A percentile compares a stretch with the other conserved stretches of the same genome.
phyloP scores from a whole-genome alignment of 2,797 vertebrate genomes.

The Carapus acus region DNA sequence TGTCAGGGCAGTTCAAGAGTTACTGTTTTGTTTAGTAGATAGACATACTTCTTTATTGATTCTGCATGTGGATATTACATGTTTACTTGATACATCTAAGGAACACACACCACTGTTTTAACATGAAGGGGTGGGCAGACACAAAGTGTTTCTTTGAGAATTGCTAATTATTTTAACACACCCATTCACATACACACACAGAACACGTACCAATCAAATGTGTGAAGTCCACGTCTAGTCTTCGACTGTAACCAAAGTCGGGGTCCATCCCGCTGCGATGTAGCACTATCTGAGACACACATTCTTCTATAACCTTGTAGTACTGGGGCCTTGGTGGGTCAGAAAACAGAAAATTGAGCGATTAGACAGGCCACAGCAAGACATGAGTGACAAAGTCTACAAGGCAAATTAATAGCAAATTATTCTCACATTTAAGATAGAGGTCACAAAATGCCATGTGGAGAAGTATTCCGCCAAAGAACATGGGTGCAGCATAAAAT shows the following conservation, averaged over 20 bases:
- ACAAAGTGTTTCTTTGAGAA: too few species aligned
- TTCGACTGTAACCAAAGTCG: conserved; percentile 88
- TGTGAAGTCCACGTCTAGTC: conserved; percentile 89
- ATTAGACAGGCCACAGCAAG: conserved; percentile 53
- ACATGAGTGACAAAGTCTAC: conserved; percentile 60
- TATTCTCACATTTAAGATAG: conserved; percentile 58
- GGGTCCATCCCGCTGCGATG: conserved; percentile 93
- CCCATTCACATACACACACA: neutral
- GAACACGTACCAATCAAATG: conserved; percentile 81
- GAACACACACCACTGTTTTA: too few species aligned
- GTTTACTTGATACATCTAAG: too few species aligned
- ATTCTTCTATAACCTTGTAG: conserved; percentile 98
- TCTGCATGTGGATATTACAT: too few species aligned
- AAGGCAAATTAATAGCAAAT: conserved; percentile 65
- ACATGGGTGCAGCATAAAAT: conserved; percentile 66
- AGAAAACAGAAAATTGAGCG: conserved; percentile 47
- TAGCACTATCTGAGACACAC: conserved; percentile 91
- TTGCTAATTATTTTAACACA: too few species aligned
- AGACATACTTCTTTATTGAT: too few species aligned
- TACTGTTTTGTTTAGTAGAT: too few species aligned
- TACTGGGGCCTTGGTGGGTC: conserved; percentile 85
- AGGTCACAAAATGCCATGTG: conserved; percentile 69
- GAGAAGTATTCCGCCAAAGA: conserved; percentile 43
- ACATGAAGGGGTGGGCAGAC: too few species aligned
- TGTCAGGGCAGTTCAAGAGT: too few species aligned